These are phyloP conservation scores for Sorex maritimensis DNA, from an alignment of 2,797 vertebrate species.

Conservation along the genomic window DNA sequence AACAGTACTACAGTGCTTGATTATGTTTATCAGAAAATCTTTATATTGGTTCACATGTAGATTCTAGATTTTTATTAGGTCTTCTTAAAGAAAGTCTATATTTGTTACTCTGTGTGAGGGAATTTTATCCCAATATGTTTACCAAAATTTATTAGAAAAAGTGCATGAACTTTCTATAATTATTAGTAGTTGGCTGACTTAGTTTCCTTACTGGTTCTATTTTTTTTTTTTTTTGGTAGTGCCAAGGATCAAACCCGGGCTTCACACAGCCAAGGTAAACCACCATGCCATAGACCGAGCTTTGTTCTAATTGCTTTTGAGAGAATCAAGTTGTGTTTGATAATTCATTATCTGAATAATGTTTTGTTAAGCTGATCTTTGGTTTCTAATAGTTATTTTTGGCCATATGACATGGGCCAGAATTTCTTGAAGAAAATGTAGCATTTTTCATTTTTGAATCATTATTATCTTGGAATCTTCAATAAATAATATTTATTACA, in stretches of 20 bases:
- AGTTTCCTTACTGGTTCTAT: background rate
- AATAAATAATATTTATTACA: too few relatives aligned
- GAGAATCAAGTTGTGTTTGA: background rate
- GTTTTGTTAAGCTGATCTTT: background rate
- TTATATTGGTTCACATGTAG: background rate
- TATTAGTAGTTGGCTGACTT: background rate
- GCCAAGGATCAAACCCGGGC: too few relatives aligned
- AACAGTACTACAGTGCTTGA: background rate
- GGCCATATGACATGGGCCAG: background rate
- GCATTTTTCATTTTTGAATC: background rate
- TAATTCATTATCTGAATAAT: background rate
- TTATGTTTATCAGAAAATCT: slow-evolving; percentile 20
- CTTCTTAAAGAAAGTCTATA: slow-evolving; percentile 7
- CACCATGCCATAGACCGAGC: too few relatives aligned
- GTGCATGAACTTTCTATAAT: background rate
- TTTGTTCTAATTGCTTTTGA: background rate
- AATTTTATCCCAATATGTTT: background rate
- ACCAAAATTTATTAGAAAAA: slow-evolving; percentile 16
- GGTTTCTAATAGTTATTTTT: background rate
- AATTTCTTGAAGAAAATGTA: slow-evolving; percentile 20
- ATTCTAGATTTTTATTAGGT: slow-evolving; percentile 4
- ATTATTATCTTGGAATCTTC: background rate
- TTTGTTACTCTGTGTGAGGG: slow-evolving; percentile 9
- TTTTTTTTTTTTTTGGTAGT: too few relatives aligned
- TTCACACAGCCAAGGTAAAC: too few relatives aligned